A percentile compares a stretch with the other conserved stretches of the same genome.
These are phyloP conservation scores for Diloba caeruleocephala DNA, from an alignment of 2,888 invertebrate genomes.

Conservation along the genomic window DNA sequence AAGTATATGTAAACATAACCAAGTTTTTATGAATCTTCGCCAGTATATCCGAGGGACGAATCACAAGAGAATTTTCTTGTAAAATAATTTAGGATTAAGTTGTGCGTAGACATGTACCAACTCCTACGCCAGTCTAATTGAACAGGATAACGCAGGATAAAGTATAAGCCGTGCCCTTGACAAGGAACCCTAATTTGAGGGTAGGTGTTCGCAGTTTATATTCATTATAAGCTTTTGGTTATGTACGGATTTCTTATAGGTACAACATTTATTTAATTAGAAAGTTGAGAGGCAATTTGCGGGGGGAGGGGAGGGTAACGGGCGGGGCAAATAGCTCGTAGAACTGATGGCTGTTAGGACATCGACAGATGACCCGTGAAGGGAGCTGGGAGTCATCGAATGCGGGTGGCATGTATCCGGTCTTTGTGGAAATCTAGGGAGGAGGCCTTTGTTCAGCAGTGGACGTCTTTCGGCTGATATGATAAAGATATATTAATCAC, in stretches of 20 bases:
- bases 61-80: slow-evolving; percentile 19
- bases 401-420: too few relatives aligned
- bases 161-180: slow-evolving; percentile 29
- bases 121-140: slow-evolving; percentile 31
- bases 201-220: slow-evolving; percentile 26
- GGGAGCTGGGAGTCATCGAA: too few relatives aligned
- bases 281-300: too few relatives aligned
- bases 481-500: too few relatives aligned
- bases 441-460: too few relatives aligned
- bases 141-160: slow-evolving; percentile 30
- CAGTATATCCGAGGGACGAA: not conserved
- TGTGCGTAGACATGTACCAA: slow-evolving; percentile 7
- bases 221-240: slow-evolving; percentile 27
- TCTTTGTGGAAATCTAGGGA: too few relatives aligned
- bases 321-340: too few relatives aligned
- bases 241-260: not conserved
- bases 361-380: too few relatives aligned
- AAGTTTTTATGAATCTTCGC: not conserved
- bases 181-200: slow-evolving; percentile 29
- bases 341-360: too few relatives aligned
- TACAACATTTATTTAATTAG: too few relatives aligned
- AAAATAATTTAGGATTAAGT: slow-evolving; percentile 19
- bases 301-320: too few relatives aligned
- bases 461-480: too few relatives aligned
- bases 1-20: not conserved